These are phyloP conservation scores for Epirrhoe alternata DNA, from an alignment of 2,888 invertebrate genomes.

Conservation along the genomic window DNA sequence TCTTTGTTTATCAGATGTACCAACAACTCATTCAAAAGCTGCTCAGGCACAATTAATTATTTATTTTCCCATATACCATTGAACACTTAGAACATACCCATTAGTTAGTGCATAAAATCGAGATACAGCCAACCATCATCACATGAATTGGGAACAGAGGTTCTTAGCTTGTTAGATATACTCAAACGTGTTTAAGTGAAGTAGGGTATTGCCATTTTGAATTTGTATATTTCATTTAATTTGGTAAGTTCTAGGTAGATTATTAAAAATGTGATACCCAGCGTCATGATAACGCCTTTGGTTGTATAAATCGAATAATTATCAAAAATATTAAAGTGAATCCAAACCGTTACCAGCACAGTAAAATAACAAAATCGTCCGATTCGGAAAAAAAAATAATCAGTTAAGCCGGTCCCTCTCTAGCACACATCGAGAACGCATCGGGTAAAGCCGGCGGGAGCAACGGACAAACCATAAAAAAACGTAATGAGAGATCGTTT, in stretches of 20 bases:
- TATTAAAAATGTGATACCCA: background rate
- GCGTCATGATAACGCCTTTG: background rate
- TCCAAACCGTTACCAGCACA: conserved; percentile 28
- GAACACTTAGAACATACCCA: no score
- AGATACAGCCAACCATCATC: no score
- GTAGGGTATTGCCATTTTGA: no score
- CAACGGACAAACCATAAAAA: conserved; percentile 81
- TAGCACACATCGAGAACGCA: conserved; percentile 53
- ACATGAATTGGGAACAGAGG: no score
- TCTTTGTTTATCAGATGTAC: conserved; percentile 26
- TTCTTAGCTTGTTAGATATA: no score
- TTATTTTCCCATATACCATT: background rate
- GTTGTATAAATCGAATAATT: background rate
- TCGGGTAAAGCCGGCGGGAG: conserved; percentile 61
- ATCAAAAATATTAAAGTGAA: conserved; percentile 8
- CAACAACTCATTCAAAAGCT: conserved; percentile 1
- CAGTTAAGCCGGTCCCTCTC: conserved; percentile 47
- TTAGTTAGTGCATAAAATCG: no score
- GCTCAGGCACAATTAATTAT: conserved; percentile 17
- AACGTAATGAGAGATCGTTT: conserved; percentile 83
- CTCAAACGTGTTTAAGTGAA: no score
- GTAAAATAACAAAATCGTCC: conserved; percentile 43
- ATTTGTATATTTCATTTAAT: no score
- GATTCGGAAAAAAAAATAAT: conserved; percentile 53
- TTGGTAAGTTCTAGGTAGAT: background rate